These are phyloP conservation scores for Campoplex capitator DNA, from an alignment of 2,888 invertebrate genomes.

Conservation along the genomic window DNA sequence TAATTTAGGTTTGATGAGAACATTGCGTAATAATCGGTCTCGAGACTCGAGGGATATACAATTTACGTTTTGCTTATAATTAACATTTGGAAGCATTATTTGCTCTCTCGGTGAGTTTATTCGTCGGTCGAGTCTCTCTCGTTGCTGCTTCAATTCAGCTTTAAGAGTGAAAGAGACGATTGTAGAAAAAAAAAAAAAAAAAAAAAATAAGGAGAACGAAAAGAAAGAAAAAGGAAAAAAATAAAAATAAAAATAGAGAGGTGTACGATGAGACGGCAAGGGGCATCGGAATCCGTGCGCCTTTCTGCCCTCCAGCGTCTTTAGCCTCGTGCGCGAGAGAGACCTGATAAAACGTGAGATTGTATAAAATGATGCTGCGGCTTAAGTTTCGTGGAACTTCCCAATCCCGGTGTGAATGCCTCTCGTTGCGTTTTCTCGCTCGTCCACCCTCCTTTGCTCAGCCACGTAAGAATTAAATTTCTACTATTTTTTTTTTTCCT, in stretches of 20 bases:
- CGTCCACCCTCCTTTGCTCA: neutral
- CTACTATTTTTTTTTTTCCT: neutral
- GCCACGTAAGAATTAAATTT: neutral
- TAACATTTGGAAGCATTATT: constrained; percentile 7
- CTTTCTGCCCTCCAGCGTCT: constrained; percentile 76
- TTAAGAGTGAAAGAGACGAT: constrained; percentile 40
- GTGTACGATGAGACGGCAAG: constrained; percentile 31
- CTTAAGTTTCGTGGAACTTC: constrained; percentile 43
- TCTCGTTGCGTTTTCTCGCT: constrained; percentile 48
- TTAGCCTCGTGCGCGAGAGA: constrained; percentile 48
- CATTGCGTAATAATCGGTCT: constrained; percentile 19
- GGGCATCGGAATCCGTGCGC: constrained; percentile 57
- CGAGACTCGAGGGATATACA: neutral
- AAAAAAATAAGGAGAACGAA: constrained; percentile 23
- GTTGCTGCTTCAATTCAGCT: constrained; percentile 21
- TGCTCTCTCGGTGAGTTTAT: neutral
- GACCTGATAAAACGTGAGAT: constrained; percentile 49
- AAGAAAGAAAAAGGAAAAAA: neutral
- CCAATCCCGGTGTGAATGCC: constrained; percentile 33
- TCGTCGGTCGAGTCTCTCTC: neutral
- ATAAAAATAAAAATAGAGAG: constrained; percentile 31
- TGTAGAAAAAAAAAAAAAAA: constrained; percentile 1
- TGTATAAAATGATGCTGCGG: constrained; percentile 16
- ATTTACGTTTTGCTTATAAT: neutral
- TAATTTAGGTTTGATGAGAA: constrained; percentile 15